Conservation (phyloP, 92 coral and sea anemone species). For the Diadumene lineata region DNA sequence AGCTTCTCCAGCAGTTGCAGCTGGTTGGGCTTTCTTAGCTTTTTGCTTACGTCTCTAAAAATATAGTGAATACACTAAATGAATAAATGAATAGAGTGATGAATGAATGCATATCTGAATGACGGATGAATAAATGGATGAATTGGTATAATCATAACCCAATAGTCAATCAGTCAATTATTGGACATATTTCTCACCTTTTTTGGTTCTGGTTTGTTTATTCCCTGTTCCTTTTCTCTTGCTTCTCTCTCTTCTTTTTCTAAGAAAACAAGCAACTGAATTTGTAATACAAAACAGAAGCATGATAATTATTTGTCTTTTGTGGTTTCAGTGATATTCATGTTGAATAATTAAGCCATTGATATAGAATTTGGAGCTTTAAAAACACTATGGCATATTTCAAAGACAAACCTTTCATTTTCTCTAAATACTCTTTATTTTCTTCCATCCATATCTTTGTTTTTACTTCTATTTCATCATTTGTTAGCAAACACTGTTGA, state of each 20-base stretch:
- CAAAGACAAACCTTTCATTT: constrained; percentile 66
- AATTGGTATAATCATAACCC: no score
- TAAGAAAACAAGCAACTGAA: constrained; percentile 13
- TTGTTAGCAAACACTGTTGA: constrained; percentile 83
- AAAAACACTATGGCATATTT: not conserved
- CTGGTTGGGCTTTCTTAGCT: constrained; percentile 68
- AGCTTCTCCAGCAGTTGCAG: constrained; percentile 94
- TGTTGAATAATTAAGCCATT: no score
- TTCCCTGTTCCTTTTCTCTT: constrained; percentile 83
- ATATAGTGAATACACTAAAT: no score
- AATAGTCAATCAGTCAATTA: not conserved
- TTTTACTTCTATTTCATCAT: constrained; percentile 84
- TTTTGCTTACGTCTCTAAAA: constrained; percentile 84
- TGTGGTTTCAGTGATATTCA: no score
- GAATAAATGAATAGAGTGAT: not conserved
- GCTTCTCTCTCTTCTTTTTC: constrained; percentile 98
- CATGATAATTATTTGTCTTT: no score
- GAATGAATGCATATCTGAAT: not conserved
- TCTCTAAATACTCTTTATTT: constrained; percentile 89
- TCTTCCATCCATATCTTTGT: constrained; percentile 99
- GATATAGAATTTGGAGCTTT: not conserved
- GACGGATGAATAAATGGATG: not conserved
- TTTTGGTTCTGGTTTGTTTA: constrained; percentile 56
- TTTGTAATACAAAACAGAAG: no score
- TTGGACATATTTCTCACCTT: constrained; percentile 10